Base-by-base conservation (phyloP, 2,888 invertebrate species). In the Caenorhabditis sp. region DNA sequence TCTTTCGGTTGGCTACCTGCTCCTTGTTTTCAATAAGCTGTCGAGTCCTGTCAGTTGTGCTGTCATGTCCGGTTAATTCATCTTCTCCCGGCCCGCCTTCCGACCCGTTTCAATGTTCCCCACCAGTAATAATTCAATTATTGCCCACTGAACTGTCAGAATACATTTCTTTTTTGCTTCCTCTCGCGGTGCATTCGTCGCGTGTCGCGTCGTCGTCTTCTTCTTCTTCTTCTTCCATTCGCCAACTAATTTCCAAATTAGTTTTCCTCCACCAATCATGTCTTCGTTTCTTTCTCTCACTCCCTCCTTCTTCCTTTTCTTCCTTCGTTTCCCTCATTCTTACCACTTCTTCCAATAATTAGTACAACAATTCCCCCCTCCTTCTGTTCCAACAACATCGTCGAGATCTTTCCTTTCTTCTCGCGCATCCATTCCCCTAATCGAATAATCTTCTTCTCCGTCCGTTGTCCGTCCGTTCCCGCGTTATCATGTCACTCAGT, bases 91-190 rank as follows among this genome's bases (percentile, higher is more conserved):
- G 6, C 56, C 18, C 51, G 13, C 32, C n/a, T n/a, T n/a, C n/a
- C n/a, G 24, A 24, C 15, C 6, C 47, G 28, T 47, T 24, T 18
- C 47, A 47, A 58, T 24, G 40, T 26, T 64, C n/a, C n/a, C n/a
- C n/a, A n/a, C n/a, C 60, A 40, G 11, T 20, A 11, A 58, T 78
- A 78, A 78, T 78, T 78, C 51, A 78, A 78, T 78, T 78, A 78
- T 78, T 69, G 70, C n/a, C n/a, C 69, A 78, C 69, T 64, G 37
- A 20, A 65, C 56, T 70, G 28, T 51, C 40, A 56, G 2, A n/a
- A 26, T 53, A 56, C 61, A 26, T 51, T n/a, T 18, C 22, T 64
- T 50, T 50, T 64, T 65, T 53, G 28, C 22, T 5, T 26, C 6
- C 2, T n/a, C 22, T 44, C n/a, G n/a, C n/a, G 18, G 64, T 51